Base-by-base conservation (phyloP, 2,113 vertebrate species). In the Oreochromis spilurus region DNA sequence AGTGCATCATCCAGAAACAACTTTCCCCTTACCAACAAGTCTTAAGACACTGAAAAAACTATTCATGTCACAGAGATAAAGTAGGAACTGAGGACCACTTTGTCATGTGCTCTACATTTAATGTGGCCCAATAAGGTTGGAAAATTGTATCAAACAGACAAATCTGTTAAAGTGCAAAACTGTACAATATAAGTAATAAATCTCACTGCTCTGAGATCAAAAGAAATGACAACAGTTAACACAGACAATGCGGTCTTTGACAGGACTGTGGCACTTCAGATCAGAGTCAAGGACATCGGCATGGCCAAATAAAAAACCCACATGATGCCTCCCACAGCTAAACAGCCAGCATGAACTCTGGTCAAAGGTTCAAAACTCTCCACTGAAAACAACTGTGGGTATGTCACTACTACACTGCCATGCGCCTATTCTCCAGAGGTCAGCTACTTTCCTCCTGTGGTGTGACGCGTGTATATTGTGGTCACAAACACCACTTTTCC, bases 351-450 rank as follows among this genome's bases (percentile, higher is more conserved):
- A 36, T 38, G 12, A 88, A 65, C 58, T 40, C 9, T 57, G 38
- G 29, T 83, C 81, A 88, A 89, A 87, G 83, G 87, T 89, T 88
- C 90, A 84, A 70, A 81, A 7, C n/a, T 21, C 9, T 12, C 16
- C 38, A 55, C 13, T 24, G 45, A n/a, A 85, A 85, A 79, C 14
- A 87, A 31, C 70, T 75, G 26, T 34, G 16, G 70, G 9, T 19
- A 75, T 75, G 6, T 48, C 72, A 52, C 45, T 26, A 50, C 45
- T 52, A 31, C 16, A 34, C 17, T 9, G 17, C 12, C 6, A 77
- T 50, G 48, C 34, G 45, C 45, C 26, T 29, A 77, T 50, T 19
- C 43, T 31, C 43, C 24, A 77, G 72, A 31, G 43, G 14, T 50
- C 26, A 77, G 26, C 45, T 26, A 77, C 45, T n/a, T 50, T 50